phyloP scores from a whole-genome alignment of 2,797 vertebrate genomes.

The Pangasius larnaudii region DNA sequence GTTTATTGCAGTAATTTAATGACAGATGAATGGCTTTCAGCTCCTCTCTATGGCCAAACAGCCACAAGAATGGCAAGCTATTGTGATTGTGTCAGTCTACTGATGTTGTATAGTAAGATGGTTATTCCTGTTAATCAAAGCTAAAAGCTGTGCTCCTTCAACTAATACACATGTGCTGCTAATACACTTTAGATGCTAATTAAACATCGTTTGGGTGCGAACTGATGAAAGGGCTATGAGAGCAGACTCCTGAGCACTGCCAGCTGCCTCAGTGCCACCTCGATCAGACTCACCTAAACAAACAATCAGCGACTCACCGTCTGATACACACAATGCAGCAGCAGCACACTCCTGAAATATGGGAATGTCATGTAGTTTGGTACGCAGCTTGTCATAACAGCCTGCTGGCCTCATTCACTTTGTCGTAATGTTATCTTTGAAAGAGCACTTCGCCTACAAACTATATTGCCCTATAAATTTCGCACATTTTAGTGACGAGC shows the following conservation, averaged over 20 bases:
- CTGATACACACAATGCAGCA: constrained; percentile 37
- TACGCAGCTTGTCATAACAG: constrained; percentile 9
- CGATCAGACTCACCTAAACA: constrained; percentile 58
- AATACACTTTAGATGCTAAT: constrained; percentile 69
- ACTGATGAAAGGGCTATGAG: constrained; percentile 60
- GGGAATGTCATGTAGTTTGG: constrained; percentile 8
- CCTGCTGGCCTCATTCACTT: background rate
- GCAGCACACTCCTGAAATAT: background rate
- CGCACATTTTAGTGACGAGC: background rate
- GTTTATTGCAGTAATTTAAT: constrained; percentile 74
- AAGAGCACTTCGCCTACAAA: background rate
- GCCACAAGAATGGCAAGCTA: constrained; percentile 42
- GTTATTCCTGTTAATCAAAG: constrained; percentile 40
- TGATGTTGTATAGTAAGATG: background rate
- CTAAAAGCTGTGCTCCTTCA: constrained; percentile 44
- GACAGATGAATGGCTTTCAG: constrained; percentile 56
- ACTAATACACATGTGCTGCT: constrained; percentile 63
- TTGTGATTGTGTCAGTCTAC: constrained; percentile 53
- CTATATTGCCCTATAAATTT: constrained; percentile 19
- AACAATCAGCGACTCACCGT: constrained; percentile 16
- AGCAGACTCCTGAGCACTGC: constrained; percentile 56
- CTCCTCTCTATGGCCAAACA: constrained; percentile 54
- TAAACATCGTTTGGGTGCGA: constrained; percentile 51
- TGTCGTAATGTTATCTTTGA: background rate
- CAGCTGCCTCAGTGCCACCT: constrained; percentile 63